phyloP scores from a whole-genome alignment of 2,888 invertebrate species.

The Bugula neritina region DNA sequence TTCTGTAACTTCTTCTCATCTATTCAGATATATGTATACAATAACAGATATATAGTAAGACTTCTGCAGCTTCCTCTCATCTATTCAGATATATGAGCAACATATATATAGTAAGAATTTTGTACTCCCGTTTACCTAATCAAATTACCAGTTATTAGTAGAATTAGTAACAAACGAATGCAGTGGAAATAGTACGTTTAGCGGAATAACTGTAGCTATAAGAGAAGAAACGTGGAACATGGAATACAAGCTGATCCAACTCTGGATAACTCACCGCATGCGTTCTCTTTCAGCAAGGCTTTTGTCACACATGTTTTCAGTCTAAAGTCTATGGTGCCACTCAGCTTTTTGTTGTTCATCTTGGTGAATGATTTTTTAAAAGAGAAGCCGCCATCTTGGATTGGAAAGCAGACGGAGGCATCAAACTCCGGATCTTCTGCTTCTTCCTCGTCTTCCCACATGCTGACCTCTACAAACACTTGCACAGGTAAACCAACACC shows the following conservation, averaged over 20 bases:
- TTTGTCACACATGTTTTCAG: conserved; percentile 18
- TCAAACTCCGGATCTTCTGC: not conserved
- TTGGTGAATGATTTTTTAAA: conserved; percentile 11
- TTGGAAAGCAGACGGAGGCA: conserved; percentile 1
- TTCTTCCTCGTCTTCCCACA: not conserved
- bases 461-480: too few species aligned
- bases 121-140: too few species aligned
- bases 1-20: conserved; percentile 23
- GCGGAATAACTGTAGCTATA: too few species aligned
- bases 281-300: conserved; percentile 18
- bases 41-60: too few species aligned
- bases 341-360: conserved; percentile 23
- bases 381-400: conserved; percentile 21
- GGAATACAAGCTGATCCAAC: too few species aligned
- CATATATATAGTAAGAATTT: too few species aligned
- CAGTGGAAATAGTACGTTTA: too few species aligned
- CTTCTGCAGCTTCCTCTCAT: conserved; percentile 25
- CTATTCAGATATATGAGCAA: not conserved
- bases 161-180: too few species aligned
- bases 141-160: too few species aligned
- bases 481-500: too few species aligned
- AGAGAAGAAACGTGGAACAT: too few species aligned
- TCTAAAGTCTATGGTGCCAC: conserved; percentile 16
- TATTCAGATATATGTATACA: not conserved
- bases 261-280: conserved; percentile 9